phyloP scores from a whole-genome alignment of 2,113 vertebrate genomes.

The Ochotona curzoniae region DNA sequence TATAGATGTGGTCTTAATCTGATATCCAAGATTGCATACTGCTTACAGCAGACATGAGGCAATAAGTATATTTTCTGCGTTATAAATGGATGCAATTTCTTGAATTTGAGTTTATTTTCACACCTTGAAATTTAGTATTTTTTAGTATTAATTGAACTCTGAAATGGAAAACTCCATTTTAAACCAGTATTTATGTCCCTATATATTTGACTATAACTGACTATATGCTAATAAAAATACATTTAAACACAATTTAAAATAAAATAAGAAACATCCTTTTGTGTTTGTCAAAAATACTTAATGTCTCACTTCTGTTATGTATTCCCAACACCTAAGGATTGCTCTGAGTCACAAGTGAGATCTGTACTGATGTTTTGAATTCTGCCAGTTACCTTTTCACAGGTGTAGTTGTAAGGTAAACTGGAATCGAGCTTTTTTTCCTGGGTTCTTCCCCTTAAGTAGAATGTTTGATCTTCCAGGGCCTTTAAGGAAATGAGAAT shows the following conservation, averaged over 20 bases:
- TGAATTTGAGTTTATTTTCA: too few relatives aligned
- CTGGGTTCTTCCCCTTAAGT: neutral
- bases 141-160: slow-evolving; percentile 27
- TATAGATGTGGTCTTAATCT: slow-evolving; percentile 45
- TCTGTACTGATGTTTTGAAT: neutral
- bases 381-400: neutral
- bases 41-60: neutral
- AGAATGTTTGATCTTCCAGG: neutral
- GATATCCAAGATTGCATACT: neutral
- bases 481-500: neutral
- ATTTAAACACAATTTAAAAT: too few relatives aligned
- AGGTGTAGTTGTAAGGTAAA: neutral
- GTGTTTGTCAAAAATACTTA: slow-evolving; percentile 2
- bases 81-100: neutral
- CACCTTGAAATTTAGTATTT: neutral
- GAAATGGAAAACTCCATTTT: slow-evolving; percentile 38
- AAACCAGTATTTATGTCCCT: neutral
- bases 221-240: neutral
- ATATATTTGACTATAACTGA: neutral
- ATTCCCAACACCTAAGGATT: neutral
- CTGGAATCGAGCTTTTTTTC: neutral
- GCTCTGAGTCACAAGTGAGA: neutral
- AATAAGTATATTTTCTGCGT: neutral
- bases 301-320: neutral
- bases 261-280: neutral